phyloP scores from a whole-genome alignment of 2,797 vertebrate species.

The Xiphorhynchus erythropygius region DNA sequence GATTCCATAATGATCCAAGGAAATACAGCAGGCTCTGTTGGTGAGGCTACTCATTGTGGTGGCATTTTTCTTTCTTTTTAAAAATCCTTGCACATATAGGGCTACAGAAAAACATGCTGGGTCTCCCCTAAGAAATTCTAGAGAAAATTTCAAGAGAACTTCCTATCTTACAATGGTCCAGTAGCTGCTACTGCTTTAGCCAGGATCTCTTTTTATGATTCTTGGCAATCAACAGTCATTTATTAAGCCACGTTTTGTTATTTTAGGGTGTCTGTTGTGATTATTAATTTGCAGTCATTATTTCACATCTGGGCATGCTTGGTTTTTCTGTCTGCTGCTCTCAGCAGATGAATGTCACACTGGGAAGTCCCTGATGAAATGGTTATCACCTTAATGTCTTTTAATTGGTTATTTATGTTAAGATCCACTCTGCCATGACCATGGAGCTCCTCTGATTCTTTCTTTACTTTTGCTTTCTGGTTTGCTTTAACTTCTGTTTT shows the following conservation, averaged over 20 bases:
- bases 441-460: neutral
- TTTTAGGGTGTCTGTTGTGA: neutral
- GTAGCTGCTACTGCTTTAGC: neutral
- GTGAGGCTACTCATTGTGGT: neutral
- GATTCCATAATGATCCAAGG: neutral
- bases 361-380: neutral
- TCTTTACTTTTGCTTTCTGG: slow-evolving; percentile 24
- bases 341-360: neutral
- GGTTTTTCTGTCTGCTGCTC: neutral
- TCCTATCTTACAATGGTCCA: neutral
- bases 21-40: neutral
- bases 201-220: neutral
- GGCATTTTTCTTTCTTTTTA: fast-evolving
- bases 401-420: neutral
- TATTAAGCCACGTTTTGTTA: neutral
- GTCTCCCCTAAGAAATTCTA: neutral
- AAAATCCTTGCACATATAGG: neutral
- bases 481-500: neutral
- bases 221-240: neutral
- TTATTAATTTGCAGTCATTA: neutral
- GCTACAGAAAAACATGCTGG: neutral
- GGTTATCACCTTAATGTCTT: neutral
- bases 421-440: neutral
- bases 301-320: neutral
- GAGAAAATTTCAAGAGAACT: neutral